Evolutionary conservation across 1,140 invertebrate species (phyloP).

Genomic region (Sitodiplosis mosellana): DNA sequence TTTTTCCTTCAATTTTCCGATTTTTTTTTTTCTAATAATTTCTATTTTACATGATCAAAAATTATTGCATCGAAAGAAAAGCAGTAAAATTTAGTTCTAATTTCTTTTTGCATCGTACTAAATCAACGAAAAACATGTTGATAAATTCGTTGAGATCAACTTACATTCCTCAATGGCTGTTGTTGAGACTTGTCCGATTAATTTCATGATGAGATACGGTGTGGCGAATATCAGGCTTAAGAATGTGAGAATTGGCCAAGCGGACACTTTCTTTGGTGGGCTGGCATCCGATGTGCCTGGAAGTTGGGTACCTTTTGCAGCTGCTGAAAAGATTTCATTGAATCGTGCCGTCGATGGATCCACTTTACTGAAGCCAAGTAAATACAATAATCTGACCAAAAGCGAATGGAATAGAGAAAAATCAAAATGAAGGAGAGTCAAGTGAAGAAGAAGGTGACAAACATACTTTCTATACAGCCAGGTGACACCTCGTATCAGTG

Average conservation of each 20-base stretch:
- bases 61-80: too few species aligned
- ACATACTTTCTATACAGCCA: constrained; percentile 53
- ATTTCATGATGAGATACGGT: constrained; percentile 80
- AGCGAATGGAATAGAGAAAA: neutral
- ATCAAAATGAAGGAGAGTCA: too few species aligned
- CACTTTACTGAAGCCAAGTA: constrained; percentile 18
- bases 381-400: constrained; percentile 15
- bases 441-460: neutral
- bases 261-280: constrained; percentile 20
- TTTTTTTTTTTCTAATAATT: too few species aligned
- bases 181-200: constrained; percentile 42
- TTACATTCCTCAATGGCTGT: constrained; percentile 32
- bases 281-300: constrained; percentile 14
- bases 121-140: neutral
- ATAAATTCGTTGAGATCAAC: constrained; percentile 2
- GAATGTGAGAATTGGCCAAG: constrained; percentile 61
- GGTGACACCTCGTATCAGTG: constrained; percentile 54
- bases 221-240: constrained; percentile 71
- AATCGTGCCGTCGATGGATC: constrained; percentile 29
- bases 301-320: constrained; percentile 19
- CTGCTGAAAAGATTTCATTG: constrained; percentile 36
- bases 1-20: too few species aligned
- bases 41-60: too few species aligned
- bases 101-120: neutral
- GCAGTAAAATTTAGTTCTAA: too few species aligned